Conservation (phyloP, 1,140 invertebrate species). For the Littorina saxatilis region DNA sequence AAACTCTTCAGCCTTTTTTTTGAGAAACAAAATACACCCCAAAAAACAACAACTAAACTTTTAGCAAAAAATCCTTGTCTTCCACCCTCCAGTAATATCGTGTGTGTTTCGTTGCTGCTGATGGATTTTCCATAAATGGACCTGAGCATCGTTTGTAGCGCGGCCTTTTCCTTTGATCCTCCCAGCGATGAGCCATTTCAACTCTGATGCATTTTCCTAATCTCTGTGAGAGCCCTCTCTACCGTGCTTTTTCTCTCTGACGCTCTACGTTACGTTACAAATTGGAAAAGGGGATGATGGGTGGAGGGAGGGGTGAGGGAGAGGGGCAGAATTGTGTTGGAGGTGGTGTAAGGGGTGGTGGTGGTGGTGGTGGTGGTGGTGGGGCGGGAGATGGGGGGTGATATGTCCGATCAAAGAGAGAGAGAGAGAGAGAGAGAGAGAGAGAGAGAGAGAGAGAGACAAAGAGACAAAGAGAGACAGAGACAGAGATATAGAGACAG, state of each 20-base stretch:
- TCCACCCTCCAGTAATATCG: too few relatives aligned
- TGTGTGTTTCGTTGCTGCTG: not conserved
- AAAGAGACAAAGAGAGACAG: not conserved
- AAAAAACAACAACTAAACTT: too few relatives aligned
- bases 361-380: too few relatives aligned
- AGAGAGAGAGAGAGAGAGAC: not conserved
- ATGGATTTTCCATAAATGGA: slow-evolving; percentile 20
- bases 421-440: slow-evolving; percentile 11
- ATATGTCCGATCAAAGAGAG: too few relatives aligned
- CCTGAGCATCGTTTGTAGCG: not conserved
- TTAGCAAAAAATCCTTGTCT: too few relatives aligned
- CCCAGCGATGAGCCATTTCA: not conserved
- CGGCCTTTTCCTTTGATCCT: not conserved
- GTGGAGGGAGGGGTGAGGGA: not conserved
- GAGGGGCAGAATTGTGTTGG: not conserved
- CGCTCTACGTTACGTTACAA: too few relatives aligned
- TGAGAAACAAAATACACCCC: too few relatives aligned
- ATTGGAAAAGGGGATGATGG: too few relatives aligned
- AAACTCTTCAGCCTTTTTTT: too few relatives aligned
- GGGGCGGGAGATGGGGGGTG: not conserved
- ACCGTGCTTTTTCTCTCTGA: too few relatives aligned
- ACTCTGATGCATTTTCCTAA: not conserved
- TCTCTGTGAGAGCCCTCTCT: too few relatives aligned
- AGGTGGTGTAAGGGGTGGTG: too few relatives aligned
- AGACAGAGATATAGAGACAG: not conserved